Percentiles rank a stretch among this genome's conserved stretches.
These are phyloP conservation scores for Burhinus oedicnemus DNA, from an alignment of 2,113 vertebrate species.

Conservation along the genomic window DNA sequence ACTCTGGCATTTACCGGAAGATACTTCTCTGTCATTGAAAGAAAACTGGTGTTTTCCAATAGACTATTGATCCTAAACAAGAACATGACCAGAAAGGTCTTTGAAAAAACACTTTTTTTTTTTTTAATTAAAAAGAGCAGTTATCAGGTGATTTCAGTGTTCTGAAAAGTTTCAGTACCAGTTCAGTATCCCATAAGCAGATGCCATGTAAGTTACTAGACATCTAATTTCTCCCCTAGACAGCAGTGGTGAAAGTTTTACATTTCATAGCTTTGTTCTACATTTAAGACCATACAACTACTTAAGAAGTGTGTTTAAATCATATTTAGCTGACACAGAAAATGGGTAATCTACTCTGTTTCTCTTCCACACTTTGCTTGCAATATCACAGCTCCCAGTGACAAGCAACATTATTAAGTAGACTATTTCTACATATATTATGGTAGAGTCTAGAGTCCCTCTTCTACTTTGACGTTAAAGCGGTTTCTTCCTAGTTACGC, in stretches of 20 bases:
- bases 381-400: neutral
- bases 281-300: neutral
- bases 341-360: neutral
- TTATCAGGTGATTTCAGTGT: neutral
- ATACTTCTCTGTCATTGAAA: neutral
- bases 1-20: neutral
- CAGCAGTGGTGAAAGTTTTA: neutral
- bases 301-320: neutral
- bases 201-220: neutral
- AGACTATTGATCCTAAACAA: neutral
- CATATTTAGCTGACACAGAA: neutral
- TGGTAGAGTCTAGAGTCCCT: neutral
- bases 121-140: neutral
- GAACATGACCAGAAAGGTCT: neutral
- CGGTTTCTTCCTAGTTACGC: neutral
- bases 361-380: neutral
- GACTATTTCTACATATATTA: neutral
- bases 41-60: neutral
- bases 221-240: neutral
- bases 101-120: neutral
- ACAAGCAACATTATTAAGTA: neutral
- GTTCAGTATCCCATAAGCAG: neutral
- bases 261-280: neutral
- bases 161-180: neutral
- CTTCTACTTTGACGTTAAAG: neutral